Evolutionary conservation across 2,797 vertebrate genomes (phyloP).

Genomic region (Pangasius krempfi): DNA sequence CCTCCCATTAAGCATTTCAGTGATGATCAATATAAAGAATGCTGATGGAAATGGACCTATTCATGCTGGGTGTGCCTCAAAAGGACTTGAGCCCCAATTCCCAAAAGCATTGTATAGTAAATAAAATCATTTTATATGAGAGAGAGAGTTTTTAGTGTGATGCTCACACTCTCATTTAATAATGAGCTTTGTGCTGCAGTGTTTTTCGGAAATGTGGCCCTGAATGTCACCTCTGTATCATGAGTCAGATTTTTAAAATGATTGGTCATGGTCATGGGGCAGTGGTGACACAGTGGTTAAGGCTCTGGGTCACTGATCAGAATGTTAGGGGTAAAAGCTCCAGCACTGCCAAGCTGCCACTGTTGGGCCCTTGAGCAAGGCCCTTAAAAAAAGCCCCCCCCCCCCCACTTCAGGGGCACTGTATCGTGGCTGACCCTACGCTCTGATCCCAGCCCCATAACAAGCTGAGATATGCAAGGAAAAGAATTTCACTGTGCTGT

Average conservation of each 20-base stretch:
- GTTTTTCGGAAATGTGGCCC: not conserved
- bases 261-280: not conserved
- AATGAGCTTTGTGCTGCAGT: not conserved
- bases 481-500: too few relatives aligned
- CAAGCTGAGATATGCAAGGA: too few relatives aligned
- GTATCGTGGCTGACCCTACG: too few relatives aligned
- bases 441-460: too few relatives aligned
- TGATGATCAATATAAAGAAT: conserved; percentile 4
- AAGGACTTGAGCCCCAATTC: not conserved
- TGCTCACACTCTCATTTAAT: not conserved
- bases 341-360: too few relatives aligned
- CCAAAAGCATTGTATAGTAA: not conserved
- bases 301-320: too few relatives aligned
- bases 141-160: not conserved
- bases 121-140: not conserved
- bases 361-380: too few relatives aligned
- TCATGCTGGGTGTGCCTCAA: not conserved
- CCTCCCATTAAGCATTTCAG: not conserved
- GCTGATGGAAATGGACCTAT: not conserved
- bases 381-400: too few relatives aligned
- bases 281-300: too few relatives aligned
- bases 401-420: too few relatives aligned
- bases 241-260: not conserved
- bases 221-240: not conserved
- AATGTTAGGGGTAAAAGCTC: too few relatives aligned